These are phyloP conservation scores for Eudyptes chrysolophus DNA, from an alignment of 2,113 vertebrate genomes.

Conservation along the genomic window DNA sequence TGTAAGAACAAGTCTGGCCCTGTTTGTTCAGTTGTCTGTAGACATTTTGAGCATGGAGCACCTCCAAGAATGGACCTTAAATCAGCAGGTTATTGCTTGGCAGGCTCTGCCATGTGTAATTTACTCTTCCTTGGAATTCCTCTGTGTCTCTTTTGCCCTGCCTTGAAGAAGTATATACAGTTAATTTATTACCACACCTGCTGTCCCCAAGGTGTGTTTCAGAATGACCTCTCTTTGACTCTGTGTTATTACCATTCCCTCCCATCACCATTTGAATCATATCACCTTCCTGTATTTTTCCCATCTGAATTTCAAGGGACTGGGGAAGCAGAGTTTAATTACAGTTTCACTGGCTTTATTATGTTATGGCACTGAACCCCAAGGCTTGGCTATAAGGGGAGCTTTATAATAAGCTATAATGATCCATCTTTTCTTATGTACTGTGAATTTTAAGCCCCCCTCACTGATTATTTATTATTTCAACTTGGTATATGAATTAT, in stretches of 20 bases:
- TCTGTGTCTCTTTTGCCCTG: background rate
- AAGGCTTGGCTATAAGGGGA: background rate
- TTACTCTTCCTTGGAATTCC: background rate
- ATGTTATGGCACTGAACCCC: background rate
- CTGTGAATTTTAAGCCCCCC: background rate
- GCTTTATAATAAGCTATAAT: background rate
- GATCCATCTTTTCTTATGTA: background rate
- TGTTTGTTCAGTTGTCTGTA: background rate
- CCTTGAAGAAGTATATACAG: background rate
- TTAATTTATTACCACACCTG: conserved; percentile 38
- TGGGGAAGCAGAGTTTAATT: conserved; percentile 3
- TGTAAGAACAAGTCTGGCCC: background rate
- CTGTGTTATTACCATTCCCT: background rate
- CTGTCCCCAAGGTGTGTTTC: conserved; percentile 19
- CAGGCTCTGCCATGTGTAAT: background rate
- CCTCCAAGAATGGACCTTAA: background rate
- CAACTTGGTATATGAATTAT: background rate
- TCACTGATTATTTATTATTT: conserved; percentile 12
- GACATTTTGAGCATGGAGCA: background rate
- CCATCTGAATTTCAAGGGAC: background rate
- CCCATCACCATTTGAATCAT: background rate
- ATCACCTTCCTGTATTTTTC: conserved; percentile 2
- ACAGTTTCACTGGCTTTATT: conserved; percentile 2
- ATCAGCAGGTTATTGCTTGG: conserved; percentile 4
- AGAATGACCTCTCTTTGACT: conserved; percentile 20